Conservation (phyloP, 2,113 vertebrate species). For the Nothocercus nigrocapillus region DNA sequence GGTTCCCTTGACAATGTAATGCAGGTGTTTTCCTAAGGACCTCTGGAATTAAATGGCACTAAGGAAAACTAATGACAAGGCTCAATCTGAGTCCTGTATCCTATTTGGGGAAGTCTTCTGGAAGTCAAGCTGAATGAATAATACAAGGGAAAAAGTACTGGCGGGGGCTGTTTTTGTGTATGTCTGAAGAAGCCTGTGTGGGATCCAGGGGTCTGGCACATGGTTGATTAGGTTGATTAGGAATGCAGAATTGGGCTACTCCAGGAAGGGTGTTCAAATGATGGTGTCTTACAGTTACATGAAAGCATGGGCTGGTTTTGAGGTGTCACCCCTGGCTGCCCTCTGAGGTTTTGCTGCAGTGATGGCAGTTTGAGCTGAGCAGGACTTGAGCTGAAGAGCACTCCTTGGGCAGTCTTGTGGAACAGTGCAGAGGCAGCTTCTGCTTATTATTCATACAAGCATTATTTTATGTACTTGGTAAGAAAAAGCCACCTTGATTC, state of each 20-base stretch:
- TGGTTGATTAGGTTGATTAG: neutral
- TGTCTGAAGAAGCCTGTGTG: neutral
- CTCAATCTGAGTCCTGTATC: neutral
- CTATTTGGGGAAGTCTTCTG: neutral
- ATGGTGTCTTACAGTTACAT: rapidly evolving
- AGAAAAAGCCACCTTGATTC: neutral
- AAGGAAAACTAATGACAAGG: neutral
- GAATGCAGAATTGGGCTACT: neutral
- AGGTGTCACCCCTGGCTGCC: rapidly evolving
- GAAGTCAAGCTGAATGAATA: neutral
- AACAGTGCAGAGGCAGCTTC: neutral
- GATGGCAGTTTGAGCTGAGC: neutral
- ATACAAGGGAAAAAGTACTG: neutral
- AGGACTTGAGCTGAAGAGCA: neutral
- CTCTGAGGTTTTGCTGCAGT: neutral
- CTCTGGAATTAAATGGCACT: neutral
- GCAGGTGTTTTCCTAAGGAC: neutral
- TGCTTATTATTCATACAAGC: neutral
- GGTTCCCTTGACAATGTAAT: neutral
- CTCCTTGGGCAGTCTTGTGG: neutral
- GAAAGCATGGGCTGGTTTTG: neutral
- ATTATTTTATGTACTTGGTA: neutral
- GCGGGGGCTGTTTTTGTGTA: neutral
- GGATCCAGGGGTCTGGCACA: neutral
- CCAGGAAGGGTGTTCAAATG: neutral